Evolutionary conservation across 2,113 vertebrate genomes (phyloP), one percentile per base, ranked within the genome.

Genomic region (Ochotona curzoniae): DNA sequence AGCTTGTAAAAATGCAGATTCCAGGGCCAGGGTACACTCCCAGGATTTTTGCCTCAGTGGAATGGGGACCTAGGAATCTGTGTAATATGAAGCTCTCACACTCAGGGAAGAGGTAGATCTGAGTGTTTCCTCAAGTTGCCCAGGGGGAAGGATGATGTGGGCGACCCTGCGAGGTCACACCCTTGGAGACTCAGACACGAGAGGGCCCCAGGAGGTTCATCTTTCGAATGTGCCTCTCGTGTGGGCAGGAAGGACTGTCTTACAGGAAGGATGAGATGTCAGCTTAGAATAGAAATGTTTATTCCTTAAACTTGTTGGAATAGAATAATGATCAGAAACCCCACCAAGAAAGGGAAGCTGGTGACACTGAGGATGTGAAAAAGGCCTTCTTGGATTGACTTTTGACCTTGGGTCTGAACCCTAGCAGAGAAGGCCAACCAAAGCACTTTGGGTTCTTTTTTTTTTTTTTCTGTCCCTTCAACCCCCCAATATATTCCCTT

Each of bases 371-470:
- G 18, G 9, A 32, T 71, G 30, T 38, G 66, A 79, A 64, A 35
- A 60, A 63, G 8, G 44, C 49, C 75, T 75, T 69, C 69, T 35
- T 51, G 28, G 18, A 54, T 20, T 63, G 71, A 47, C 47, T 18
- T 60, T 9, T 79, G 25, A 79, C 71, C 73, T 71, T 83, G 23
- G 13, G 44, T 91, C 28, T 83, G 64, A 83, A 35, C 17, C 21
- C 87, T 82, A 69, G 30, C 44, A 83, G 75, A 88, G 83, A 92
- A 83, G 70, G 44, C 44, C 54, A 75, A 66, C 75, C 12, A 23
- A 44, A 32, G 64, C 28, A 44, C 38, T 44, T 44, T 44, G 38
- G 38, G 38, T 44, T 44, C 38, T 44, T 44, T 44, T 44, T 44
- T 44, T 44, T 44, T 44, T 44, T 44, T 44, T 84, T 80, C 85